Evolutionary conservation across 2,797 vertebrate genomes (phyloP).

Genomic region (Tapera naevia): DNA sequence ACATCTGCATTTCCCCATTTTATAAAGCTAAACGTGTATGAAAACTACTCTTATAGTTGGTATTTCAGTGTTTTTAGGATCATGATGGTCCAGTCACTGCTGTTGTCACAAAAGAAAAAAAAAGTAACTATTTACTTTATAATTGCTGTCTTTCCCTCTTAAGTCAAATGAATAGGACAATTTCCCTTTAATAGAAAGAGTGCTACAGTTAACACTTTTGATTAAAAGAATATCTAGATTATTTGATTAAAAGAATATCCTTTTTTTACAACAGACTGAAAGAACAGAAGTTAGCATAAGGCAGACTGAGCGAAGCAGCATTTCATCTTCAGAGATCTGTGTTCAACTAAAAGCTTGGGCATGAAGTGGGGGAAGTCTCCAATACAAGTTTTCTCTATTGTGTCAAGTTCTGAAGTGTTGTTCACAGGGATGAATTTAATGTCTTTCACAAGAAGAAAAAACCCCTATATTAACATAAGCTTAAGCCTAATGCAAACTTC

Average conservation of each 20-base stretch:
- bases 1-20: conserved; percentile 49
- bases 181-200: neutral
- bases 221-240: neutral
- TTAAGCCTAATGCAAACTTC: neutral
- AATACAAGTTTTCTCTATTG: neutral
- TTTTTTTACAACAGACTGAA: neutral
- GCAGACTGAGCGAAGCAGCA: neutral
- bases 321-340: neutral
- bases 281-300: neutral
- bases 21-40: neutral
- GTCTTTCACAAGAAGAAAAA: neutral
- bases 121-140: neutral
- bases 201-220: neutral
- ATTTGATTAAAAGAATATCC: neutral
- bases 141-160: neutral
- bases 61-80: neutral
- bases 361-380: neutral
- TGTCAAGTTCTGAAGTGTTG: neutral
- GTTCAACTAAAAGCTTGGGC: neutral
- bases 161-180: neutral
- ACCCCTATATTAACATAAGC: neutral
- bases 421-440: neutral
- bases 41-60: neutral
- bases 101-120: neutral
- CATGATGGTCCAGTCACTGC: neutral